Base-by-base conservation (phyloP, 2,888 invertebrate genomes). In the Drosophila antonietae region DNA sequence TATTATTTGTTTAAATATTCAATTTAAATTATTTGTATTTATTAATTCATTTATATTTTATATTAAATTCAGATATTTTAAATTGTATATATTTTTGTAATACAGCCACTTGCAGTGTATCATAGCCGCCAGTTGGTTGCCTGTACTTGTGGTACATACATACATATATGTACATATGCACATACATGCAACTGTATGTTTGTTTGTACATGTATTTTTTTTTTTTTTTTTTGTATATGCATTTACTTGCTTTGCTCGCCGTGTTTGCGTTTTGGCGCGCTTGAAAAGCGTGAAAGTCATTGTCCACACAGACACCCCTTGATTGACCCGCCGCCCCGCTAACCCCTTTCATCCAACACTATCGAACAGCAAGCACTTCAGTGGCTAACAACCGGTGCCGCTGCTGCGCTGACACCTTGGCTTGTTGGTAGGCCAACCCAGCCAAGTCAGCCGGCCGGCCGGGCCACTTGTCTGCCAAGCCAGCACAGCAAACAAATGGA, bases 271-370 rank as follows among this genome's bases (percentile, higher is more conserved):
- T 89, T 88, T 85, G 89, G 89, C 89, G 90, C 90, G 87, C 83
- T 86, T 83, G 71, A 83, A 83, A 83, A 86, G 89, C 88, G 88
- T 86, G 87, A 89, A 86, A 86, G 89, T 86, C 88, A 89, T 88
- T 84, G 88, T 89, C 72, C 85, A 68, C 69, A 72, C 57, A 68
- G 52, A 53, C 51, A 79, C 47, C 56, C 44, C 57, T 57, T 9
- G 43, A 56, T 49, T 52, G 65, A 9, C 41, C 56, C 51, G 12
- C 44, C 43, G 18, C 28, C 55, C 41, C 41, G n/a, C 12, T 2
- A 1, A 0, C 18, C 10, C 4, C 14, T 20, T 20, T 3, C 3
- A 14, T 1, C 4, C 23, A 35, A 3, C 52, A 14, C 12, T 15
- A 20, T 14, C 23, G n/a, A 10, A 10, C 44, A 47, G 51, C 60